Percentiles rank a stretch among this genome's conserved stretches.
phyloP scores from a whole-genome alignment of 2,888 invertebrate species.

The Hirtodrosophila trivittata region DNA sequence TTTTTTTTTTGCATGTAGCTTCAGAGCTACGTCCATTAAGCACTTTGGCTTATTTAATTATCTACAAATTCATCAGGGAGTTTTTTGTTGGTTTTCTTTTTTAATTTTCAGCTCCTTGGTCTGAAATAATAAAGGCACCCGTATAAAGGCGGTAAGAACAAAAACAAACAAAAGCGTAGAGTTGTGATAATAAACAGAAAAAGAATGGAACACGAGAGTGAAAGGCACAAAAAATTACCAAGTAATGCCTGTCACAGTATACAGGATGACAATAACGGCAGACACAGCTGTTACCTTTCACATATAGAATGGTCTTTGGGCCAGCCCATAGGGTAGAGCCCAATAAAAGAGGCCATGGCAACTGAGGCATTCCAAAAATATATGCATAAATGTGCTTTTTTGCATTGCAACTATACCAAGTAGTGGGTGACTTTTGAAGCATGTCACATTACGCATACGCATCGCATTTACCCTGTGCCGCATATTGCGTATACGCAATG shows the following conservation, averaged over 20 bases:
- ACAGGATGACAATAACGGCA: slow-evolving; percentile 48
- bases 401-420: slow-evolving; percentile 55
- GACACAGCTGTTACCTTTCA: slow-evolving; percentile 39
- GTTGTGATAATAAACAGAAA: slow-evolving; percentile 53
- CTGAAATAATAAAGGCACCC: slow-evolving; percentile 44
- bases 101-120: slow-evolving; percentile 40
- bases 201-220: slow-evolving; percentile 15
- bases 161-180: slow-evolving; percentile 36
- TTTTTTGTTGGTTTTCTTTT: slow-evolving; percentile 41
- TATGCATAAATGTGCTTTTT: slow-evolving; percentile 64
- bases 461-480: neutral
- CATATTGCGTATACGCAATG: slow-evolving; percentile 4
- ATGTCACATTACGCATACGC: slow-evolving; percentile 71
- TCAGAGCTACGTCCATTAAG: slow-evolving; percentile 17
- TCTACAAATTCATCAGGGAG: slow-evolving; percentile 53
- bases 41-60: slow-evolving; percentile 63
- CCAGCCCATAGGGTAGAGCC: no score
- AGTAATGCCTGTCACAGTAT: slow-evolving; percentile 33
- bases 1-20: slow-evolving; percentile 2
- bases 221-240: slow-evolving; percentile 37
- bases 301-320: neutral
- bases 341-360: slow-evolving; percentile 48
- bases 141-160: slow-evolving; percentile 28
- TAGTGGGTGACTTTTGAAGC: slow-evolving; percentile 57
- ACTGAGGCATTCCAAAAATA: slow-evolving; percentile 52